Evolutionary conservation across 2,888 invertebrate genomes (phyloP), one percentile per base, ranked within the genome.

Genomic region (Arctia plantaginis): DNA sequence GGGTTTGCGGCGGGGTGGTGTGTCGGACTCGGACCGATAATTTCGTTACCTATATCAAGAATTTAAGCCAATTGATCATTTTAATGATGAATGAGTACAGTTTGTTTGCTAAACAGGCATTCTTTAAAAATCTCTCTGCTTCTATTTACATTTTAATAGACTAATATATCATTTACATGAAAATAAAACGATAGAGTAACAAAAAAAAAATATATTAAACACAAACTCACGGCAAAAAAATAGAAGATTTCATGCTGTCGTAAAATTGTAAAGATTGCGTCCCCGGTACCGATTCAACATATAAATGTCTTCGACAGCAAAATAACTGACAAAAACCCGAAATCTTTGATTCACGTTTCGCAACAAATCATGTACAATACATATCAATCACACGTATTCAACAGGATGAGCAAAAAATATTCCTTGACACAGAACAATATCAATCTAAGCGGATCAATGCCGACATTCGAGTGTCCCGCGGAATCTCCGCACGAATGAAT

Each of bases 371-470:
- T 72, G 67, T 78, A 51, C 72, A 79, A 79, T 80, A 83, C 79
- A 80, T 84, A 83, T 85, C 80, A 85, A 85, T 85, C 85, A 84
- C 71, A 80, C 74, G 79, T 74, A 81, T 82, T 78, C 78, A 85
- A 76, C 77, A 81, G 75, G 76, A 79, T 71, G 75, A 70, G 76
- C 75, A 79, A 72, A 80, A 82, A 82, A 85, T 84, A 80, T 82
- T 79, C 65, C 75, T 81, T 79, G 77, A 84, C 82, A 82, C 73
- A 85, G 81, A 82, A 83, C 77, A 82, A 87, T 87, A 88, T 87
- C 87, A 88, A 86, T 87, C 86, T 83, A 69, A 79, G 82, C 78
- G 79, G 82, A 88, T 88, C 87, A 86, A 80, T 81, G 80, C 74
- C 77, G 79, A 79, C 80, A 74, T 76, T 67, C 70, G 80, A 86